Conservation (phyloP, 2,888 invertebrate species). For the Brachyptera putata region DNA sequence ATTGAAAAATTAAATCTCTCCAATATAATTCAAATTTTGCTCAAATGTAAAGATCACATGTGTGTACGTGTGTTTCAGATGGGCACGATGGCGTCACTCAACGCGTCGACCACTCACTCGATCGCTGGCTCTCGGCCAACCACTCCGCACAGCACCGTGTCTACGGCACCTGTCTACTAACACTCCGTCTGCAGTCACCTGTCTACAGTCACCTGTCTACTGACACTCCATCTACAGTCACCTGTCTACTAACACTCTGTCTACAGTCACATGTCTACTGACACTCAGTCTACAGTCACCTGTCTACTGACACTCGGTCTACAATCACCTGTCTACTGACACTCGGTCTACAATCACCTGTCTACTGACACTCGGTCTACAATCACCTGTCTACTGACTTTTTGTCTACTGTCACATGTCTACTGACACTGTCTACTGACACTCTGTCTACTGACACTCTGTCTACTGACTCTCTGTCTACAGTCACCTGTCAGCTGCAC, state of each 20-base stretch:
- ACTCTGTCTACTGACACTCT: neutral
- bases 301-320: too few relatives aligned
- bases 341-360: too few relatives aligned
- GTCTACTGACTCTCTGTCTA: neutral
- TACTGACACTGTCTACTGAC: conserved; percentile 65
- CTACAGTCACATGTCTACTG: too few relatives aligned
- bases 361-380: too few relatives aligned
- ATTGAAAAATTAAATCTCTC: too few relatives aligned
- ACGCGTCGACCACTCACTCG: conserved; percentile 81
- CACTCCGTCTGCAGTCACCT: neutral
- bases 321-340: too few relatives aligned
- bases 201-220: neutral
- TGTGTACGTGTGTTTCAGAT: conserved; percentile 66
- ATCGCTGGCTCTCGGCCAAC: conserved; percentile 85
- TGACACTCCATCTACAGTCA: too few relatives aligned
- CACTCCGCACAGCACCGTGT: conserved; percentile 86
- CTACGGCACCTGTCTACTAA: conserved; percentile 69
- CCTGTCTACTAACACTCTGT: too few relatives aligned
- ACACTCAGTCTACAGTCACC: too few relatives aligned
- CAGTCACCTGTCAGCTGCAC: too few relatives aligned
- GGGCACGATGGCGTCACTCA: conserved; percentile 82
- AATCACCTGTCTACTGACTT: conserved; percentile 61
- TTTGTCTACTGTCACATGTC: conserved; percentile 53
- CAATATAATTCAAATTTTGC: too few relatives aligned
- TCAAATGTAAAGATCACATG: too few relatives aligned